Conservation (phyloP, 1,140 invertebrate species). For the Brachionus paranguensis region DNA sequence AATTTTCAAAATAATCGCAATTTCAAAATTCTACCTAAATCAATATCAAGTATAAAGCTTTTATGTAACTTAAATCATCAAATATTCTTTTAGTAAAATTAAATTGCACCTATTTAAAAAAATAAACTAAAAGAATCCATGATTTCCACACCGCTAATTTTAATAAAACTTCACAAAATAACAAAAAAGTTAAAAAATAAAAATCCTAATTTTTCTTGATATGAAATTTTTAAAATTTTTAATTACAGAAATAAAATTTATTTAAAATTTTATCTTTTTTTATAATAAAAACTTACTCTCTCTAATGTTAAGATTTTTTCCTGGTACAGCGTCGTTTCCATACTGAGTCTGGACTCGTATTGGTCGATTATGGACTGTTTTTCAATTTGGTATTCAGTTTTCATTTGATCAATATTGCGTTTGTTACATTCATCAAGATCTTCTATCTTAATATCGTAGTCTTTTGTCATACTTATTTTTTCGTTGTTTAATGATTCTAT, state of each 20-base stretch:
- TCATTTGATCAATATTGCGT: not conserved
- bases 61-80: too few species aligned
- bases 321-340: not conserved
- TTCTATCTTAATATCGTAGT: not conserved
- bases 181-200: not conserved
- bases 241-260: not conserved
- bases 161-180: too few species aligned
- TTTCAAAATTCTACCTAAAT: too few species aligned
- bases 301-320: slow-evolving; percentile 32
- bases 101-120: too few species aligned
- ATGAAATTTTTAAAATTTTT: not conserved
- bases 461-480: not conserved
- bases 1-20: too few species aligned
- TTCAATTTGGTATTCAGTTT: slow-evolving; percentile 21
- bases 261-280: not conserved
- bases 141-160: too few species aligned
- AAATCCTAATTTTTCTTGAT: not conserved
- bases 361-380: not conserved
- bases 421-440: not conserved
- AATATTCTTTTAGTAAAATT: too few species aligned
- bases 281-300: not conserved
- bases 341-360: not conserved
- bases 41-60: too few species aligned
- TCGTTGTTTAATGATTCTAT: slow-evolving; percentile 1
- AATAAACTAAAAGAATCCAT: too few species aligned